These are phyloP conservation scores for Setophaga kirtlandii DNA, from an alignment of 2,113 vertebrate genomes.

Conservation along the genomic window DNA sequence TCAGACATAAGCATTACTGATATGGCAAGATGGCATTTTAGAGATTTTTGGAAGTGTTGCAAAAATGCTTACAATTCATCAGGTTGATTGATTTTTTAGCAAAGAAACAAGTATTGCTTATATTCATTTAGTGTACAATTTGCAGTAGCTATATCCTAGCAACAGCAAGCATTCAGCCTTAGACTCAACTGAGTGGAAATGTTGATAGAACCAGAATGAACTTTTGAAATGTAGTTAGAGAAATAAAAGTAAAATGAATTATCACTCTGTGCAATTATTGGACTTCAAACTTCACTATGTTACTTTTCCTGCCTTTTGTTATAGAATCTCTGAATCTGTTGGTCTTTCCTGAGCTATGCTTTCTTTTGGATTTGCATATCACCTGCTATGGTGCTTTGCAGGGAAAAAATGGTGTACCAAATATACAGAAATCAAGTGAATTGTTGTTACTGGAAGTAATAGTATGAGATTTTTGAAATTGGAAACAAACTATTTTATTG, in stretches of 20 bases:
- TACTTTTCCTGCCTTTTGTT: background rate
- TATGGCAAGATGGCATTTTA: background rate
- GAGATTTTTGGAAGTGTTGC: background rate
- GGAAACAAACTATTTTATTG: background rate
- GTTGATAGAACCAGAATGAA: background rate
- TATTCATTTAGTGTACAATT: background rate
- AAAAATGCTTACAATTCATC: background rate
- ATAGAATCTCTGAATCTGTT: background rate
- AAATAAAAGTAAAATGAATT: background rate
- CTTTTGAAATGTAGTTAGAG: background rate
- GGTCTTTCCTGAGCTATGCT: background rate
- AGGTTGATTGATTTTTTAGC: background rate
- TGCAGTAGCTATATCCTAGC: conserved; percentile 23
- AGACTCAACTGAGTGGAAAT: background rate
- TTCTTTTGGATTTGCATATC: background rate
- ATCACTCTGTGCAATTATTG: background rate
- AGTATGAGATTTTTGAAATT: background rate
- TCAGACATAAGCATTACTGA: background rate
- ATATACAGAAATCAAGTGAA: background rate
- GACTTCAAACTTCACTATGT: background rate
- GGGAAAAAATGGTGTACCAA: background rate
- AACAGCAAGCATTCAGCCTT: conserved; percentile 11
- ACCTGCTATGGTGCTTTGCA: background rate
- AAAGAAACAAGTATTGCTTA: background rate
- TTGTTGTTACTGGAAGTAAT: background rate